These are phyloP conservation scores for Tetramorium bicarinatum DNA, from an alignment of 2,888 invertebrate genomes.

Conservation along the genomic window DNA sequence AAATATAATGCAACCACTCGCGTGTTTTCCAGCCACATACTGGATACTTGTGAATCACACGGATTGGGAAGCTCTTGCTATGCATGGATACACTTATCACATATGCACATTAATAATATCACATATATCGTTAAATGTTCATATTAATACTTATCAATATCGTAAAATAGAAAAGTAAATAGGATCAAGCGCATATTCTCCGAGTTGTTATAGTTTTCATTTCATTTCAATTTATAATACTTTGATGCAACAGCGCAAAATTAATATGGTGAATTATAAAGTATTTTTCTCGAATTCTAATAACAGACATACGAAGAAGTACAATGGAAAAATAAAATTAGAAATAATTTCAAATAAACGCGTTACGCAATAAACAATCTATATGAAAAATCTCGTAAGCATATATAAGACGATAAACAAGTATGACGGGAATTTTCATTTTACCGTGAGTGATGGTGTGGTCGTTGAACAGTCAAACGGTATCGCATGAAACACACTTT, in stretches of 20 bases:
- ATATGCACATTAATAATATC: background rate
- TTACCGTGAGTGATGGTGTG: constrained; percentile 18
- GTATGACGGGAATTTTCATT: constrained; percentile 4
- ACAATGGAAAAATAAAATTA: background rate
- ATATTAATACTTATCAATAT: background rate
- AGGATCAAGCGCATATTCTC: background rate
- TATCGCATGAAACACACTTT: constrained; percentile 60
- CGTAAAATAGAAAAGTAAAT: background rate
- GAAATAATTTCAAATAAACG: background rate
- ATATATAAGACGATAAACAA: background rate
- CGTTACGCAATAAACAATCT: background rate
- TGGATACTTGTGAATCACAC: background rate
- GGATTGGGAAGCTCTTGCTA: background rate
- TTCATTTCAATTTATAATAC: background rate
- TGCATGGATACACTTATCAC: background rate
- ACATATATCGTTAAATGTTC: background rate
- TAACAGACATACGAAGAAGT: background rate
- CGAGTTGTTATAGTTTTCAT: background rate
- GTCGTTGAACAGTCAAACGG: constrained; percentile 21
- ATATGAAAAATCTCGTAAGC: background rate
- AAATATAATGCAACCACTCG: constrained; percentile 51
- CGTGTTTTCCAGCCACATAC: background rate
- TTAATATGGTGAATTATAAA: background rate
- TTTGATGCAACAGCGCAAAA: background rate
- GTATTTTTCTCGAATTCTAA: background rate